Evolutionary conservation across 64 coral and sea anemone genomes (phyloP).

Genomic region (Pachyseris speciosa): DNA sequence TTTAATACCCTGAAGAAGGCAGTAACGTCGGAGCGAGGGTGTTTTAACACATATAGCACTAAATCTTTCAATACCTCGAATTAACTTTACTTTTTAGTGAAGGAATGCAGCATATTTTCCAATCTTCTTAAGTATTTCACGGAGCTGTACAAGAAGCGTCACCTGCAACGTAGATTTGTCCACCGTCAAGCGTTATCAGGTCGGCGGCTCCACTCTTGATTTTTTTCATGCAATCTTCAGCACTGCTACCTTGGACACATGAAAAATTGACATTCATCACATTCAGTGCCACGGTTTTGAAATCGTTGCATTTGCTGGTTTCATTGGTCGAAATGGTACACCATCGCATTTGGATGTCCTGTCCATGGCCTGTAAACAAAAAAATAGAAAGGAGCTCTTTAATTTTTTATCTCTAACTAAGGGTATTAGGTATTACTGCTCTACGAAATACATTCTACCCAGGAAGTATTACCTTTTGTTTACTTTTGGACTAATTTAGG

Average conservation of each 20-base stretch:
- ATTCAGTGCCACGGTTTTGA: neutral
- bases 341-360: neutral
- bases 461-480: too few relatives aligned
- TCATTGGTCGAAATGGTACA: neutral
- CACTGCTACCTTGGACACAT: conserved; percentile 6
- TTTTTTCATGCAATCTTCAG: conserved; percentile 58
- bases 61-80: too few relatives aligned
- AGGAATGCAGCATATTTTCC: too few relatives aligned
- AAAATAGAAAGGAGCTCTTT: neutral
- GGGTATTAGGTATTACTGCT: too few relatives aligned
- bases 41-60: too few relatives aligned
- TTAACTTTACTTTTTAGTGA: too few relatives aligned
- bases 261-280: neutral
- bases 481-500: too few relatives aligned
- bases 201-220: conserved; percentile 45
- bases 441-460: too few relatives aligned
- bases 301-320: neutral
- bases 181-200: conserved; percentile 63
- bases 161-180: conserved; percentile 55
- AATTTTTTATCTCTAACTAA: too few relatives aligned
- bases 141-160: neutral
- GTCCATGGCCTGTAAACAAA: neutral
- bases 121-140: neutral
- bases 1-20: too few relatives aligned
- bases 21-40: too few relatives aligned